Evolutionary conservation across 1,140 invertebrate species (phyloP).

Genomic region (Pomacea maculata): DNA sequence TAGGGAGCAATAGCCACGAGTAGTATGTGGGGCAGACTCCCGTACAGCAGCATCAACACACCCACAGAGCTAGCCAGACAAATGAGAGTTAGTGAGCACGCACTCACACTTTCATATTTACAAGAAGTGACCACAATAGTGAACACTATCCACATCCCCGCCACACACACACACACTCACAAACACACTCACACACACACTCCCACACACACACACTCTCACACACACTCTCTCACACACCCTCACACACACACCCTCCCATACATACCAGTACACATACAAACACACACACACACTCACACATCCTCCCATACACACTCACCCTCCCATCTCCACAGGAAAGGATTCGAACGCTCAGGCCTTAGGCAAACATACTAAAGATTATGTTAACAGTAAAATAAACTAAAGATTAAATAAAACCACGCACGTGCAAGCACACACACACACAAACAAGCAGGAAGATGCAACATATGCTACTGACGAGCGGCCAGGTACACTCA

Average conservation of each 20-base stretch:
- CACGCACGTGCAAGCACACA: background rate
- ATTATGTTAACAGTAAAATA: no score
- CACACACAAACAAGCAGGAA: background rate
- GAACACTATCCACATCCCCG: no score
- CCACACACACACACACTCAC: constrained; percentile 2
- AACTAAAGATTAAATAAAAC: no score
- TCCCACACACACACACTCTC: constrained; percentile 3
- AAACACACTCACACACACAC: constrained; percentile 4
- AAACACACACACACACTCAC: background rate
- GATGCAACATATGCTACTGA: background rate
- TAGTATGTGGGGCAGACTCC: constrained; percentile 39
- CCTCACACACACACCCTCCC: background rate
- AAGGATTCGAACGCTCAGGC: no score
- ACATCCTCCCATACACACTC: background rate
- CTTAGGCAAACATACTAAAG: no score
- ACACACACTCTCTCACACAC: constrained; percentile 4
- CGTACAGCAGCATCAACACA: constrained; percentile 37
- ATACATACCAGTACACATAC: no score
- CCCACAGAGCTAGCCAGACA: constrained; percentile 31
- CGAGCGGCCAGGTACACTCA: constrained; percentile 31
- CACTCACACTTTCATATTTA: background rate
- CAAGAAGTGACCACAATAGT: background rate
- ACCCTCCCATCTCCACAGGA: background rate
- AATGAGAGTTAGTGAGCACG: background rate
- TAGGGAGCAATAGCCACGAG: constrained; percentile 44